phyloP scores from a whole-genome alignment of 1,140 invertebrate genomes.

The Venturia canescens region DNA sequence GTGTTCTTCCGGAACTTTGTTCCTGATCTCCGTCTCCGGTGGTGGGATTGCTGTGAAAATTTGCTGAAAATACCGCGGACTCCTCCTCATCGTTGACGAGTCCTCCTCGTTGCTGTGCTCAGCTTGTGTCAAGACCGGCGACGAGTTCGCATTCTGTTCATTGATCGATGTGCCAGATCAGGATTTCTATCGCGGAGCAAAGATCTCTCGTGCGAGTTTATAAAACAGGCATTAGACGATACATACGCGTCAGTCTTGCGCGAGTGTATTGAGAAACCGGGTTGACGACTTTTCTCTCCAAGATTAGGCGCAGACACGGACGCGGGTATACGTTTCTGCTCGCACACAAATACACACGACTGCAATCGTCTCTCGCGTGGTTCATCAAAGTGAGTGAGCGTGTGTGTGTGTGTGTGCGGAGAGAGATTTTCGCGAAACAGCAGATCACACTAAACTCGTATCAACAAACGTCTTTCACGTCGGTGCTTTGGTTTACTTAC shows the following conservation, averaged over 20 bases:
- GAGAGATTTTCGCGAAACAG: constrained; percentile 40
- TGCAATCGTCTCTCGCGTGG: constrained; percentile 17
- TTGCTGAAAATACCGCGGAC: too few species aligned
- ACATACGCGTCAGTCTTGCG: constrained; percentile 22
- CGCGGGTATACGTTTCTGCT: too few species aligned
- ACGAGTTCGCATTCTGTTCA: background rate
- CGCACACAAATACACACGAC: background rate
- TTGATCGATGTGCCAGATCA: constrained; percentile 33
- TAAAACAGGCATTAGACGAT: background rate
- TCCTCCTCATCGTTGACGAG: too few species aligned
- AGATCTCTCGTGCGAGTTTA: constrained; percentile 24
- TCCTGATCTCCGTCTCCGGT: too few species aligned
- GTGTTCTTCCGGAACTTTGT: too few species aligned
- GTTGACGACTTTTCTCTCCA: constrained; percentile 46
- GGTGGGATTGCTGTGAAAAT: too few species aligned
- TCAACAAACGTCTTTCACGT: background rate
- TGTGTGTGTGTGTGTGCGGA: background rate
- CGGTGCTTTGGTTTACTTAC: constrained; percentile 36
- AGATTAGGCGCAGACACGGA: background rate
- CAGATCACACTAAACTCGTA: constrained; percentile 29
- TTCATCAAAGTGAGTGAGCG: background rate
- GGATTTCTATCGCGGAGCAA: constrained; percentile 39
- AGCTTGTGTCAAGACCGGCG: too few species aligned
- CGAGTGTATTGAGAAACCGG: constrained; percentile 39
- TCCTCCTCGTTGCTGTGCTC: too few species aligned